Conservation (phyloP, 1,140 invertebrate species). For the Holcopasites calliopsidis region DNA sequence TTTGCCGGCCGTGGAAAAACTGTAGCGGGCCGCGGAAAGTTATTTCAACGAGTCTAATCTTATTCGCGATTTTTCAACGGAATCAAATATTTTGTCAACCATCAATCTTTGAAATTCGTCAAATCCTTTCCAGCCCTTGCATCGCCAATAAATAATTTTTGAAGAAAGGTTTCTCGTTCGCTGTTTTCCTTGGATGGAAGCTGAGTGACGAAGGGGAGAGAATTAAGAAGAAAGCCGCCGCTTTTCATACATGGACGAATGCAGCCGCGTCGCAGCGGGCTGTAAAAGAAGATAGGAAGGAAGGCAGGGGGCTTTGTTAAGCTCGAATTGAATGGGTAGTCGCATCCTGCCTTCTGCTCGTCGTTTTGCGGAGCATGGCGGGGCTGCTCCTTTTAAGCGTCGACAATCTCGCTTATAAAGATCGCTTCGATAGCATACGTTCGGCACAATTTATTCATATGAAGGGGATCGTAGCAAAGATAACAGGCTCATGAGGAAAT, state of each 20-base stretch:
- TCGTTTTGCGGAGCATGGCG: background rate
- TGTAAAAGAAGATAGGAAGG: conserved; percentile 35
- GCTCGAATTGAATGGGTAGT: conserved; percentile 38
- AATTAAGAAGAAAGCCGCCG: conserved; percentile 17
- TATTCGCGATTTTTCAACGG: background rate
- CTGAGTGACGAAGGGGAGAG: background rate
- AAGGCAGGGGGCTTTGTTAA: conserved; percentile 24
- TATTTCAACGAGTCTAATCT: background rate
- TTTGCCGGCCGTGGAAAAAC: background rate
- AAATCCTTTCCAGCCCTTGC: too few species aligned
- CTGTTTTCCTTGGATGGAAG: background rate
- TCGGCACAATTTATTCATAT: background rate
- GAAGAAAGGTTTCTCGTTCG: background rate
- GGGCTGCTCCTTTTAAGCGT: conserved; percentile 10
- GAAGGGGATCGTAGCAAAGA: too few species aligned
- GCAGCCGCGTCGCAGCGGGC: background rate
- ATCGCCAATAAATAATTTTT: too few species aligned
- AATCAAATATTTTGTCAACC: background rate
- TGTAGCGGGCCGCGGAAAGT: background rate
- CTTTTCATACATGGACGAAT: conserved; percentile 17
- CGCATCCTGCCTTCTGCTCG: background rate
- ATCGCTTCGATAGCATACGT: conserved; percentile 27
- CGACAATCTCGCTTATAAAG: conserved; percentile 7
- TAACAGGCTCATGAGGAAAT: background rate
- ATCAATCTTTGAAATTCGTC: background rate